Evolutionary conservation across 2,797 vertebrate genomes (phyloP).

Genomic region (Hydrolagus colliei): DNA sequence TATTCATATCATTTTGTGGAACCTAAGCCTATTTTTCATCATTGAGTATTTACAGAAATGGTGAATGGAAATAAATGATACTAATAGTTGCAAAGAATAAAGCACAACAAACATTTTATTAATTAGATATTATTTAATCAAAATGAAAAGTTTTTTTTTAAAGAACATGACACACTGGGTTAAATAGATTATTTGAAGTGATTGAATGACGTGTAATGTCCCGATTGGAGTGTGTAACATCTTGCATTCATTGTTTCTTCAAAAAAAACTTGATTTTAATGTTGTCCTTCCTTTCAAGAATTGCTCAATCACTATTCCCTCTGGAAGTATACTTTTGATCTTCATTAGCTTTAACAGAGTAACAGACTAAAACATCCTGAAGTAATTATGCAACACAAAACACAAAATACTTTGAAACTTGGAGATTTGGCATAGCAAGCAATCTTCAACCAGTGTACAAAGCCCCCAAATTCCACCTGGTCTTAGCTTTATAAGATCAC

Average conservation of each 20-base stretch:
- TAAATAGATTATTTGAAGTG: neutral
- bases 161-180: no score
- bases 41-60: neutral
- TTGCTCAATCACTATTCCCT: conserved; percentile 1
- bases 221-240: neutral
- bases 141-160: neutral
- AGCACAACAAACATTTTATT: neutral
- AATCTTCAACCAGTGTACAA: no score
- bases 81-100: neutral
- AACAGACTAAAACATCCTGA: conserved; percentile 25
- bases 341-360: conserved; percentile 7
- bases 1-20: neutral
- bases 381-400: conserved; percentile 24
- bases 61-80: neutral
- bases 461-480: no score
- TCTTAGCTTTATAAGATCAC: no score
- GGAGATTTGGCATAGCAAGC: neutral
- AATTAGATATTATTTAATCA: neutral
- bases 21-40: neutral
- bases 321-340: neutral
- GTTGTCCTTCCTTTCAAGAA: neutral
- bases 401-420: neutral
- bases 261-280: neutral
- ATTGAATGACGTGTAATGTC: neutral
- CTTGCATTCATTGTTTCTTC: neutral